Evolutionary conservation across 2,888 invertebrate genomes (phyloP).

Genomic region (Dilophus febrilis): DNA sequence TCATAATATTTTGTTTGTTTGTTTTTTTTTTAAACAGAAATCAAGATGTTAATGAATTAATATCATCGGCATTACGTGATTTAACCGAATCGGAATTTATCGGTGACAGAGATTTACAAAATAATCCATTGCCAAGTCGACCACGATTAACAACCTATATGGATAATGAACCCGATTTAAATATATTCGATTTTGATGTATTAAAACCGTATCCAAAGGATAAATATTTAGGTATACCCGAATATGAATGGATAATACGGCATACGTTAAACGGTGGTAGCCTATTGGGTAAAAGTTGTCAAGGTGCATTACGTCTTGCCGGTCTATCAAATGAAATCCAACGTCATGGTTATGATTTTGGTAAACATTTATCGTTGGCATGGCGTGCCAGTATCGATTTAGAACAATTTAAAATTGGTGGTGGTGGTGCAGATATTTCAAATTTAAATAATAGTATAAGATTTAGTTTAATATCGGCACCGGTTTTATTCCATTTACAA

Average conservation of each 20-base stretch:
- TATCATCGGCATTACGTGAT: constrained; percentile 77
- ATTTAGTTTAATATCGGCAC: constrained; percentile 53
- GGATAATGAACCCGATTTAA: constrained; percentile 16
- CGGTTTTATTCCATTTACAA: constrained; percentile 65
- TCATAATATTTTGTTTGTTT: constrained; percentile 13
- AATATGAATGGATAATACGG: constrained; percentile 62
- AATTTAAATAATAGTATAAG: constrained; percentile 21
- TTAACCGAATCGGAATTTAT: constrained; percentile 85
- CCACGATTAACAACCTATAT: constrained; percentile 25
- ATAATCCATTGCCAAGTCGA: constrained; percentile 60
- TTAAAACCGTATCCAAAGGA: constrained; percentile 36
- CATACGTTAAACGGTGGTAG: constrained; percentile 66
- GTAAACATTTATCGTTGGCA: constrained; percentile 75
- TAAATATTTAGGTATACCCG: constrained; percentile 42
- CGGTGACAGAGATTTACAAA: constrained; percentile 68
- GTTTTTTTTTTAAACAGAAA: constrained; percentile 24
- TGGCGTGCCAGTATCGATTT: constrained; percentile 72
- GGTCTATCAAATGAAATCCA: constrained; percentile 63
- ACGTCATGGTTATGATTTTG: constrained; percentile 70
- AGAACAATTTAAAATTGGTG: constrained; percentile 51
- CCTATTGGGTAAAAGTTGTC: constrained; percentile 59
- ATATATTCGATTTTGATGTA: constrained; percentile 25
- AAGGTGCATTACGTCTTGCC: constrained; percentile 69
- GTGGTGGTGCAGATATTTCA: too few species aligned
- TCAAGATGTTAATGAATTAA: constrained; percentile 70